Evolutionary conservation across 1,140 invertebrate genomes (phyloP), one percentile per base, ranked within the genome.

Genomic region (Prorops nasuta): DNA sequence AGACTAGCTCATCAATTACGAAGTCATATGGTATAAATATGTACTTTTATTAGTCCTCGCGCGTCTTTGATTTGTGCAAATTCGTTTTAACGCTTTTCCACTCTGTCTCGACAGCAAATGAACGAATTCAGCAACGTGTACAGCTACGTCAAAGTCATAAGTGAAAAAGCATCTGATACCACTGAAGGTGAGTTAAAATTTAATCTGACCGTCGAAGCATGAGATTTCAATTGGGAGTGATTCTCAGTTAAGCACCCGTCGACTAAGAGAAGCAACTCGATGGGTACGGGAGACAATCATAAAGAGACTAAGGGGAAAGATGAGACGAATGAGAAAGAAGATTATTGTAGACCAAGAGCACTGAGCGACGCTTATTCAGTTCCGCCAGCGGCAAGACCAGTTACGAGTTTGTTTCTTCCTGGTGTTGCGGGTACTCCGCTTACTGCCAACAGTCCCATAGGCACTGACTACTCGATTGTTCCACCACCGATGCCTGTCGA

Each of bases 81-180:
- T n/a, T n/a, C n/a, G n/a, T n/a, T n/a, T n/a, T n/a, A n/a, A n/a
- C n/a, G n/a, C n/a, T n/a, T n/a, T n/a, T n/a, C n/a, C n/a, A n/a
- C n/a, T n/a, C n/a, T n/a, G n/a, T n/a, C n/a, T 16, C 31, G 53
- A 39, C 69, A 81, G 80, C 79, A 85, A 80, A 84, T 85, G 81
- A 90, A 89, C 68, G 88, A 92, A 68, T 86, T 90, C 57, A 86
- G 86, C 18, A 90, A 85, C 65, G 88, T 90, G 81, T 91, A 91
- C 64, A 86, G 86, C 63, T 90, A 89, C 70, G 81, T 91, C 56
- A 91, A 90, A 73, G 88, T 88, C 48, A 86, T 90, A 69, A 86
- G 83, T 20, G 83, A 87, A 53, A 73, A 66, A 43, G 62, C 63
- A 39, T 57, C 55, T 15, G 44, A 51, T 22, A 73, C 79, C 55